phyloP scores from a whole-genome alignment of 2,797 vertebrate genomes.

The Rhodeus uyekii region DNA sequence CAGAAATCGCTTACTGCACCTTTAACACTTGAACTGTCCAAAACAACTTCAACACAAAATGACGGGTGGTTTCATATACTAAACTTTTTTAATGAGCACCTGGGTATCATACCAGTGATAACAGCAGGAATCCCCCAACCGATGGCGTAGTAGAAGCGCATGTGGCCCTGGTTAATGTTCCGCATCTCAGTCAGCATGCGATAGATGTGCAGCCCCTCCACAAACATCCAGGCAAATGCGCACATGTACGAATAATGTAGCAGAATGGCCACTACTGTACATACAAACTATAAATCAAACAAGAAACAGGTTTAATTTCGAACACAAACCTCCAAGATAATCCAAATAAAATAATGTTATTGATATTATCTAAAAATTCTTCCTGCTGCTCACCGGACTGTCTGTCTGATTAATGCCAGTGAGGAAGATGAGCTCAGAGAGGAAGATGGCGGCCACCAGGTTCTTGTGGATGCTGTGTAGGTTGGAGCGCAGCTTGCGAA shows the following conservation, averaged over 20 bases:
- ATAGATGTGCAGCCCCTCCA: constrained; percentile 86
- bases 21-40: background rate
- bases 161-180: constrained; percentile 85
- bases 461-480: constrained; percentile 85
- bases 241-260: constrained; percentile 86
- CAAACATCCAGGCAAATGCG: constrained; percentile 86
- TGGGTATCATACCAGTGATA: constrained; percentile 78
- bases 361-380: background rate
- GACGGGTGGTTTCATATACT: background rate
- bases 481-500: constrained; percentile 80
- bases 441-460: constrained; percentile 80
- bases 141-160: constrained; percentile 86
- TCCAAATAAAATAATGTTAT: background rate
- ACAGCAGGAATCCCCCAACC: constrained; percentile 88
- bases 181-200: constrained; percentile 87
- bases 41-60: background rate
- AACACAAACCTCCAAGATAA: background rate
- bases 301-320: constrained; percentile 6
- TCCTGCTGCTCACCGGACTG: constrained; percentile 76
- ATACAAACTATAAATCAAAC: constrained; percentile 76
- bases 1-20: background rate
- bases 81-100: background rate
- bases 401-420: constrained; percentile 85
- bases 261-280: constrained; percentile 82
- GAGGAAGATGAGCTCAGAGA: constrained; percentile 84